Conservation (phyloP, 2,113 vertebrate species). For the Rhabdomys dilectus region DNA sequence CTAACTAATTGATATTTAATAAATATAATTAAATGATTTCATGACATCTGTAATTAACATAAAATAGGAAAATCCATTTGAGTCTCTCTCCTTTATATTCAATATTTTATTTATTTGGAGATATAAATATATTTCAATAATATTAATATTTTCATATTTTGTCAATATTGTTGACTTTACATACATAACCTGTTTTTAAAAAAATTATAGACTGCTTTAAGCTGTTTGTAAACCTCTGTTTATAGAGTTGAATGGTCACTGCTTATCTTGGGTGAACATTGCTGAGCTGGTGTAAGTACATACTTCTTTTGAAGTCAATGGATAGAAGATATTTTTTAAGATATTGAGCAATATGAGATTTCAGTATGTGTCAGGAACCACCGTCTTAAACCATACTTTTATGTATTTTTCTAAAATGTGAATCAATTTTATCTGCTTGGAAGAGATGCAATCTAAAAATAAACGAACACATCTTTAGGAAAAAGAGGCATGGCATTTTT, state of each 20-base stretch:
- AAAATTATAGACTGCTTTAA: not conserved
- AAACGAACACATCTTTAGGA: not conserved
- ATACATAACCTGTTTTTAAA: not conserved
- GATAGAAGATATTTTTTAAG: conserved; percentile 23
- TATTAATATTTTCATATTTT: not conserved
- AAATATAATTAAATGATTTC: not conserved
- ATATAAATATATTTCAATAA: not conserved
- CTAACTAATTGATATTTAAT: not conserved
- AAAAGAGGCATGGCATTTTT: not conserved
- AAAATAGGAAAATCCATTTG: not conserved
- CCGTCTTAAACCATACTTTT: conserved; percentile 25
- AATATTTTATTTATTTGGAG: conserved; percentile 4
- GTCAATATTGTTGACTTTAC: not conserved
- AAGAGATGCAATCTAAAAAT: conserved; percentile 11
- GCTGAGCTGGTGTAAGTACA: conserved; percentile 5
- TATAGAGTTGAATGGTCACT: conserved; percentile 49
- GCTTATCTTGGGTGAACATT: conserved; percentile 44
- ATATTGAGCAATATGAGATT: not conserved
- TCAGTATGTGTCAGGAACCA: conserved; percentile 24
- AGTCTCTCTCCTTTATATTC: not conserved
- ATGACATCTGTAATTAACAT: not conserved
- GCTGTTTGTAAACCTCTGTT: not conserved
- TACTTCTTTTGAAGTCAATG: conserved; percentile 35
- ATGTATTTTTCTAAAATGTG: conserved; percentile 23
- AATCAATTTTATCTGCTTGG: conserved; percentile 31